Conservation (phyloP, 2,888 invertebrate species). For the Agriopis marginaria region DNA sequence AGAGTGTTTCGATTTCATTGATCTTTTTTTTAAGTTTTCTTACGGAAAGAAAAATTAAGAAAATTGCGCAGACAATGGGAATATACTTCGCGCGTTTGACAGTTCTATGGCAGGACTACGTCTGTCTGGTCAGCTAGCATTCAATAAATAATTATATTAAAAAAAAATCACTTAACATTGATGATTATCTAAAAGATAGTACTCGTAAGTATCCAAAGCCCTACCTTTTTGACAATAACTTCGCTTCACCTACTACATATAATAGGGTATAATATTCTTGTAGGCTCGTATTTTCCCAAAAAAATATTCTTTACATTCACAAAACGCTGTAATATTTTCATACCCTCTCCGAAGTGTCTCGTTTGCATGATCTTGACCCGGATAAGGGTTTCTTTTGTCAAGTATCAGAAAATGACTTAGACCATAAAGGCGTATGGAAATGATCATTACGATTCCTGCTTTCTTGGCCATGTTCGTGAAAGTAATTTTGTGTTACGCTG, state of each 20-base stretch:
- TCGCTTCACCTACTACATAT: conserved; percentile 7
- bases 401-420: conserved; percentile 30
- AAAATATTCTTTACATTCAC: conserved; percentile 5
- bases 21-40: too few species aligned
- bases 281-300: conserved; percentile 1
- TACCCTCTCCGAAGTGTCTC: conserved; percentile 20
- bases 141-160: too few species aligned
- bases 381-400: conserved; percentile 20
- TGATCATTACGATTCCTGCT: conserved; percentile 1
- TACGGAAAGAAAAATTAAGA: too few species aligned
- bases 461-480: neutral
- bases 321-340: conserved; percentile 20
- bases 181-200: conserved; percentile 6
- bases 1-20: too few species aligned
- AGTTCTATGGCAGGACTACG: too few species aligned
- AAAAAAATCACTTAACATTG: neutral
- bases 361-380: conserved; percentile 30
- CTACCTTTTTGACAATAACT: neutral
- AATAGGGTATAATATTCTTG: neutral
- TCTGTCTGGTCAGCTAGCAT: too few species aligned
- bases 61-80: too few species aligned
- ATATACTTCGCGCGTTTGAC: too few species aligned
- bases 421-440: conserved; percentile 11
- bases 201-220: neutral
- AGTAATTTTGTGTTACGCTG: neutral